A percentile compares a stretch with the other conserved stretches of the same genome.
These are phyloP conservation scores for Hirtodrosophila confusa DNA, from an alignment of 2,888 invertebrate genomes.

Conservation along the genomic window DNA sequence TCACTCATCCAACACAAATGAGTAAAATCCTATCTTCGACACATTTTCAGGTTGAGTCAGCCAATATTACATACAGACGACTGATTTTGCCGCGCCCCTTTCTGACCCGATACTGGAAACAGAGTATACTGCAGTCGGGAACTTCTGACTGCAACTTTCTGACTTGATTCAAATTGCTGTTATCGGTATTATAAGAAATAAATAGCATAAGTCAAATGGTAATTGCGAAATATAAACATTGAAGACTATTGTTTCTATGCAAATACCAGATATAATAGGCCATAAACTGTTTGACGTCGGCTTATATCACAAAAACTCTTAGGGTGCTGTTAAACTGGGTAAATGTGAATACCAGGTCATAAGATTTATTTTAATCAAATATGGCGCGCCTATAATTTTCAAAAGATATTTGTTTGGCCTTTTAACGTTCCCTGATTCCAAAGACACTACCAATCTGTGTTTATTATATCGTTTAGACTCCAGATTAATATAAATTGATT, in stretches of 20 bases:
- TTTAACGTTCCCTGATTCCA: not conserved
- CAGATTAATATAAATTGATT: conserved; percentile 4
- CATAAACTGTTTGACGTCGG: conserved; percentile 9
- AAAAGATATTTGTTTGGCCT: conserved; percentile 15
- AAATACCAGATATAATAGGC: not conserved
- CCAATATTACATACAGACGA: no score
- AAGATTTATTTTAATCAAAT: conserved; percentile 12
- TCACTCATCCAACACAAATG: no score
- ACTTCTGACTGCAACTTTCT: no score
- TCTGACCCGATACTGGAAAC: no score
- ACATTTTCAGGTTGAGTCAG: no score
- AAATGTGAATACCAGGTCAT: not conserved
- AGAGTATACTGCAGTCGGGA: no score
- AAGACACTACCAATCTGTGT: no score
- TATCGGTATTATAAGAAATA: no score
- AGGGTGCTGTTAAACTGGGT: conserved; percentile 9
- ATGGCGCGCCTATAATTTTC: conserved; percentile 19
- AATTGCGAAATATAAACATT: conserved; percentile 1
- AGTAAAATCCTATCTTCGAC: no score
- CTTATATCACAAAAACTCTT: not conserved
- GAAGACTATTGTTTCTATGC: not conserved
- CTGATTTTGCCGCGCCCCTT: no score
- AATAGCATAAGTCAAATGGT: not conserved
- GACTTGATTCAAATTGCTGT: no score
- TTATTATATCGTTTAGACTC: not conserved